Evolutionary conservation across 1,140 invertebrate genomes (phyloP), one percentile per base, ranked within the genome.

Genomic region (Marisa cornuarietis): DNA sequence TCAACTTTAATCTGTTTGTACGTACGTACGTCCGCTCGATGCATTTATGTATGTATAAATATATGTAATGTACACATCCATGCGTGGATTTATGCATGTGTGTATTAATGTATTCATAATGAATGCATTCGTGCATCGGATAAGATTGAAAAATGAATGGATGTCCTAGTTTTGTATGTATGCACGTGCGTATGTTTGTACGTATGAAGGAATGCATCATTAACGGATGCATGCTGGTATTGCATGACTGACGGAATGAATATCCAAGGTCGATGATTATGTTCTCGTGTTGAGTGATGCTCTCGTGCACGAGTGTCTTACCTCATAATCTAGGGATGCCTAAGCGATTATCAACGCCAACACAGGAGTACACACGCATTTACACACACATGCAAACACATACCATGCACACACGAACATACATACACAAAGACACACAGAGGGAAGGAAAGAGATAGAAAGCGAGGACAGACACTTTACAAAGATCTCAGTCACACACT

Each of bases 1-100:
- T 71, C 20, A 20, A 0, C 2, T 26, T 71, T 31, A 51, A 51
- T 71, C 1, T 42, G 69, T 71, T 31, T 71, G 69, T 71, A 31
- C n/a, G 69, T 71, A 31, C n/a, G 69, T 71, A 0, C 42, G 69
- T 71, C 31, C 52, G 69, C 42, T 31, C 52, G 69, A 51, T 51
- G 69, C 31, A 51, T 71, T 31, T 71, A 51, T 71, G 42, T 51
- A 1, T 71, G 69, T 71, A 26, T 71, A 51, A 51, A 51, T 71
- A 26, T 71, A 51, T 71, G 69, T 71, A 51, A 7, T 69, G 66
- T 13, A 31, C 42, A 31, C 14, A 31, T 69, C 7, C 14, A 31
- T 69, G 13, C 42, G 66, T 69, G 66, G 24, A 31, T 69, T 14
- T 6, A 31, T 69, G 66, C 42, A n/a, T n/a, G 66, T 6, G 6